Evolutionary conservation across 2,888 invertebrate genomes (phyloP), one percentile per base, ranked within the genome.

Genomic region (Sinodicranocentrus sp.): DNA sequence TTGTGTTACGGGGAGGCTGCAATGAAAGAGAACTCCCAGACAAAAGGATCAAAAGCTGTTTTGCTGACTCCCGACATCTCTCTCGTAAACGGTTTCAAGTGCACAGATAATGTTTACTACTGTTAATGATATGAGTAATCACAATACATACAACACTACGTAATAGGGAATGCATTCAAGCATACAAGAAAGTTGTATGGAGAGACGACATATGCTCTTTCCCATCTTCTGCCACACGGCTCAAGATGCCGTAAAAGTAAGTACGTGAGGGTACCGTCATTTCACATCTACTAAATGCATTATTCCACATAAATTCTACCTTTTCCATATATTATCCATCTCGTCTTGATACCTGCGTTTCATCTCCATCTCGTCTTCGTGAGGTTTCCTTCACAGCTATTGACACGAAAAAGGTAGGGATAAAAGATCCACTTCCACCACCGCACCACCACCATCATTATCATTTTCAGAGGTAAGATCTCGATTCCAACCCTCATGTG

Each of bases 351-450:
- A 33, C 61, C 61, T 61, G 10, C n/a, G n/a, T 61, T 26, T 61
- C 61, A n/a, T 17, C 61, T 61, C 25, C 8, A 1, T 72, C 54
- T 70, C 54, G 54, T 25, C 19, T 28, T 70, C 70, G 28, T 70
- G 54, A 33, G 72, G 72, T 72, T 54, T 72, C 72, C 28, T 33
- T 25, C n/a, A 52, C 17, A 21, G 1, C 57, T 57, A 59, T 73
- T 73, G 73, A 73, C 59, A 73, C 61, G 28, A 61, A 61, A 57
- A 73, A 44, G 61, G 61, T 54, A 44, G 48, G 70, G 26, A 52
- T 33, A 44, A 67, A 10, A 57, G 59, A 73, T 73, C 73, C 28
- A 43, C 73, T 26, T 44, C 61, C 73, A 73, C 26, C 39, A 61
- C 61, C 54, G 28, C 48, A 23, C 61, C 73, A 73, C 26, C 39